These are phyloP conservation scores for Drosophila setifemur DNA, from an alignment of 1,140 invertebrate species.

Conservation along the genomic window DNA sequence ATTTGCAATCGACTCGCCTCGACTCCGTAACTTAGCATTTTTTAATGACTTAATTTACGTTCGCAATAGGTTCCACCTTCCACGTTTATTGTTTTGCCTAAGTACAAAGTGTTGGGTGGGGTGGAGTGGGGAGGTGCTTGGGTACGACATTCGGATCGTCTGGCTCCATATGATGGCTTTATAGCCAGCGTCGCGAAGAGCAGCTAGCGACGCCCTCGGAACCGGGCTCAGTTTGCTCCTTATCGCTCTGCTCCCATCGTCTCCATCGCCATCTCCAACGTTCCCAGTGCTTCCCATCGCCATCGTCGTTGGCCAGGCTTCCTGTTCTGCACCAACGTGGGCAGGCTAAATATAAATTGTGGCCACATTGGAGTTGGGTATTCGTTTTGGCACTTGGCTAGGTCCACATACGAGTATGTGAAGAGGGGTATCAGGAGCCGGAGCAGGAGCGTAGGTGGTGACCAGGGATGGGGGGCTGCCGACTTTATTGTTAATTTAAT, in stretches of 20 bases:
- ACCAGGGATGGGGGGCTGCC: constrained; percentile 16
- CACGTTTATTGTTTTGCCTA: constrained; percentile 79
- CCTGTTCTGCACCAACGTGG: constrained; percentile 68
- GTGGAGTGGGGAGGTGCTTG: background rate
- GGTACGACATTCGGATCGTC: constrained; percentile 20
- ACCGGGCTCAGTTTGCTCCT: constrained; percentile 53
- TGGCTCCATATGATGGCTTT: constrained; percentile 52
- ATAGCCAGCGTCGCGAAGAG: constrained; percentile 62
- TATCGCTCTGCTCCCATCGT: constrained; percentile 61
- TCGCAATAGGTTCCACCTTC: constrained; percentile 79
- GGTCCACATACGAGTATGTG: constrained; percentile 6
- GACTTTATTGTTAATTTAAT: constrained; percentile 77
- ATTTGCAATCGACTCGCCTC: constrained; percentile 25
- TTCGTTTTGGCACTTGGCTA: constrained; percentile 43
- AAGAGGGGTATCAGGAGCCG: background rate
- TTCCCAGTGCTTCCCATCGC: constrained; percentile 9
- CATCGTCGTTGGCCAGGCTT: constrained; percentile 55
- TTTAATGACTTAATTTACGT: constrained; percentile 81
- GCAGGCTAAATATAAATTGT: constrained; percentile 63
- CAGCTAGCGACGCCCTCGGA: constrained; percentile 74
- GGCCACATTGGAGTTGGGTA: constrained; percentile 49
- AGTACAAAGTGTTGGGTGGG: constrained; percentile 44
- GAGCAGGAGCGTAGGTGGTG: constrained; percentile 19
- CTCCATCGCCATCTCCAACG: constrained; percentile 23
- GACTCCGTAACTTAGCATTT: constrained; percentile 64